A percentile compares a stretch with the other conserved stretches of the same genome.
Evolutionary conservation across 2,113 vertebrate genomes (phyloP).

Genomic region (Melanotaenia duboulayi): DNA sequence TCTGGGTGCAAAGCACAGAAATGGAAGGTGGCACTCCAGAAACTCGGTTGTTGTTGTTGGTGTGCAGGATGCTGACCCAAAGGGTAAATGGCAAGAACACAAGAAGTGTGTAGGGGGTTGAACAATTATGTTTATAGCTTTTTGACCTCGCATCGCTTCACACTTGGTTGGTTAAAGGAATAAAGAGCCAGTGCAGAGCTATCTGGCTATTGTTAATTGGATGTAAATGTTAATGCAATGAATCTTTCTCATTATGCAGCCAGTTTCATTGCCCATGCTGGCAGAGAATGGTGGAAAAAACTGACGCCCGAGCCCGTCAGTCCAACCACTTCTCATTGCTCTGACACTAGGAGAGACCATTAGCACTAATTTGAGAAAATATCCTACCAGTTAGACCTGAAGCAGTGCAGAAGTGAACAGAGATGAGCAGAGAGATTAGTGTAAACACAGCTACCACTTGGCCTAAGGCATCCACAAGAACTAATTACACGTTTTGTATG

Average conservation of each 20-base stretch:
- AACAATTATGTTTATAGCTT: conserved; percentile 66
- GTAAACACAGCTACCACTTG: conserved; percentile 64
- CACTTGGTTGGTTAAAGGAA: conserved; percentile 48
- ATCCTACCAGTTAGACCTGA: conserved; percentile 77
- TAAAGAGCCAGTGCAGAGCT: conserved; percentile 28
- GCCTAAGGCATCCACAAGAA: conserved; percentile 63
- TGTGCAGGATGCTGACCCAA: conserved; percentile 37
- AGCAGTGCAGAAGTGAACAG: conserved; percentile 65
- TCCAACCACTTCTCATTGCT: conserved; percentile 64
- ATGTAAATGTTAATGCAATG: conserved; percentile 77
- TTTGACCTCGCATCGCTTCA: conserved; percentile 53
- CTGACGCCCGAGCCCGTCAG: conserved; percentile 68
- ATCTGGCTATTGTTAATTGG: conserved; percentile 75
- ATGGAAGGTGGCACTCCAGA: conserved; percentile 70
- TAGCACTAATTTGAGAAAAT: conserved; percentile 78
- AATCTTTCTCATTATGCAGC: conserved; percentile 71
- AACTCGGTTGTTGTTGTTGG: conserved; percentile 27
- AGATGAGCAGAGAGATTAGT: conserved; percentile 59
- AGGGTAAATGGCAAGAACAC: conserved; percentile 62
- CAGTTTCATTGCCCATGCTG: conserved; percentile 54
- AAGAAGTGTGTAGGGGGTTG: conserved; percentile 55
- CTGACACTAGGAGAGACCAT: conserved; percentile 76
- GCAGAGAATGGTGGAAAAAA: conserved; percentile 60
- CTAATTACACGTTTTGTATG: conserved; percentile 81
- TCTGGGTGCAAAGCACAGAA: conserved; percentile 49